A percentile compares a stretch with the other conserved stretches of the same genome.
phyloP scores from a whole-genome alignment of 92 coral and sea anemone species.

The Siderastrea siderea region DNA sequence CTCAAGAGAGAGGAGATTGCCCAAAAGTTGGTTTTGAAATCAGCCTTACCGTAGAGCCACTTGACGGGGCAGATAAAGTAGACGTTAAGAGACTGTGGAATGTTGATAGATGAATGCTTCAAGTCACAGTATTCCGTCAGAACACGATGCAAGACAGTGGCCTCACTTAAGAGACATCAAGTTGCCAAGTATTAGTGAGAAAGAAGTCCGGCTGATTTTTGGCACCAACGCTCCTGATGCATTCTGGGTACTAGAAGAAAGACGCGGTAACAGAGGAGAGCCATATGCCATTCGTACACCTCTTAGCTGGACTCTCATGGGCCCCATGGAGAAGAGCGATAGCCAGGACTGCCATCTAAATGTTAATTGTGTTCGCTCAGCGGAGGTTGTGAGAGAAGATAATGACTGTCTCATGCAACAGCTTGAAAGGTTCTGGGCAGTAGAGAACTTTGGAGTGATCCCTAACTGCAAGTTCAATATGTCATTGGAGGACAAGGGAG shows the following conservation, averaged over 20 bases:
- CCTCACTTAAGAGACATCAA: conserved; percentile 44
- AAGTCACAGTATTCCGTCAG: conserved; percentile 37
- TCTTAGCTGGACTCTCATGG: conserved; percentile 43
- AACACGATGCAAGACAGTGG: conserved; percentile 32
- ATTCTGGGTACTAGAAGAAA: conserved; percentile 66
- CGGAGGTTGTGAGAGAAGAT: background rate
- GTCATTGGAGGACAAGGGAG: conserved; percentile 32
- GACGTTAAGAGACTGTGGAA: conserved; percentile 57
- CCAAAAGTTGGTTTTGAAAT: conserved; percentile 17
- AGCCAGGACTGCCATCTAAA: background rate
- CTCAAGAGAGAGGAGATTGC: background rate
- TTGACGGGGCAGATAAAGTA: conserved; percentile 43
- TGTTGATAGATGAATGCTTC: conserved; percentile 33
- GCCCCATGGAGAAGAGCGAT: background rate
- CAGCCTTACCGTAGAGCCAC: conserved; percentile 22
- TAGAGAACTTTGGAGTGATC: background rate
- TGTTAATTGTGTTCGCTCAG: background rate
- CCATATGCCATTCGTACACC: conserved; percentile 58
- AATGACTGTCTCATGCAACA: background rate
- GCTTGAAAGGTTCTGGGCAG: conserved; percentile 6
- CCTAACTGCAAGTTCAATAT: background rate
- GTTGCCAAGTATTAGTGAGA: conserved; percentile 21
- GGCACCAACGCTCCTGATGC: conserved; percentile 56
- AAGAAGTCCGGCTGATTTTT: conserved; percentile 27
- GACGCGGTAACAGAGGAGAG: conserved; percentile 30